Evolutionary conservation across 2,888 invertebrate genomes (phyloP), one percentile per base, ranked within the genome.

Genomic region (Meta bourneti): DNA sequence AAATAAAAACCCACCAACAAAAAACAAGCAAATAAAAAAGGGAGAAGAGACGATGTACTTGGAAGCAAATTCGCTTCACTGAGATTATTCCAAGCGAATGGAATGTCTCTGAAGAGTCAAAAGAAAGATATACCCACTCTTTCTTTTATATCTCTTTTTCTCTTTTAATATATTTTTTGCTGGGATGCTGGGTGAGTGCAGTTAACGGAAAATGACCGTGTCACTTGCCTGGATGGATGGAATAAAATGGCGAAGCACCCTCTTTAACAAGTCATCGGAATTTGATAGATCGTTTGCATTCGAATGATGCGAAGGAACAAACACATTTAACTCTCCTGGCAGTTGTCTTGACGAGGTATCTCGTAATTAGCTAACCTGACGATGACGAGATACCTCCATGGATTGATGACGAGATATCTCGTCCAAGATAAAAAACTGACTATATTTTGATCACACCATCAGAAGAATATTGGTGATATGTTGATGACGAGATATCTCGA

Each of bases 211-310:
- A 80, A 87, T 87, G 87, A 87, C 52, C 71, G 20, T 72, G 87
- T 80, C 79, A 72, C 54, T 79, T 49, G 79, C 79, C 16, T 54
- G 52, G 71, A n/a, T 70, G 85, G 75, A 54, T 20, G 52, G 34
- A 54, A 5, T 34, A 54, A 84, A 84, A 77, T 69, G 78, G 49
- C 51, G 69, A 78, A 54, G 69, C 48, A 61, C 61, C 61, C 52
- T 79, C 52, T 71, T 78, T 86, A 86, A 48, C 78, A 86, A 79
- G 79, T 87, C 87, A 87, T 79, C 20, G 72, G 79, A 71, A 79
- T 80, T 80, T 79, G 87, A 87, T 87, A 71, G 87, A 79, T 87
- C 79, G 79, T 87, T 87, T 87, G 79, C 87, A 87, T 87, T 34
- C 52, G 34, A 87, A 87, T 79, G 71, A 87, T 79, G 71, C 51